Conservation (phyloP, 2,888 invertebrate species). For the Ochlodes sylvanus region DNA sequence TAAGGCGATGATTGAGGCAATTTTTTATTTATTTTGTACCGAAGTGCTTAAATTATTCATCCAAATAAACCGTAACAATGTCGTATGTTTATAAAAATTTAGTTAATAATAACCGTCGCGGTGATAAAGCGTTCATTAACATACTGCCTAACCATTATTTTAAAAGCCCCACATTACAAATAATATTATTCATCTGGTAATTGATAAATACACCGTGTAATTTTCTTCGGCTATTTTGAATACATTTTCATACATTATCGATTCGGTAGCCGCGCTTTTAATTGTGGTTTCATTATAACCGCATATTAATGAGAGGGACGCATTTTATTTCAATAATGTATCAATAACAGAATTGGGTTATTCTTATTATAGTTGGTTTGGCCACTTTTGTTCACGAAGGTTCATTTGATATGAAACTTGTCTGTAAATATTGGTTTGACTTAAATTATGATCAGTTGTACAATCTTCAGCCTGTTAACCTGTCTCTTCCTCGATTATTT, state of each 20-base stretch:
- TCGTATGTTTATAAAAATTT: no score
- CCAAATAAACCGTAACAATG: no score
- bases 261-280: constrained; percentile 54
- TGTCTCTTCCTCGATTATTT: no score
- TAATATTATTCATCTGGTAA: constrained; percentile 43
- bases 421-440: not conserved
- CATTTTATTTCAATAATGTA: constrained; percentile 22
- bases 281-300: constrained; percentile 31
- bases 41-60: no score
- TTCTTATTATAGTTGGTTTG: not conserved
- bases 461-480: no score
- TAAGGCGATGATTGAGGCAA: no score
- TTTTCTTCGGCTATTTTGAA: constrained; percentile 63
- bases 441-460: not conserved
- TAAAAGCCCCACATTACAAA: constrained; percentile 20
- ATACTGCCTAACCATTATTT: constrained; percentile 20
- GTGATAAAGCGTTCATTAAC: no score
- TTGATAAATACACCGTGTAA: constrained; percentile 62
- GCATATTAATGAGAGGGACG: constrained; percentile 20
- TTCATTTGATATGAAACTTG: constrained; percentile 2
- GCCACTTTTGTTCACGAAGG: not conserved
- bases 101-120: no score
- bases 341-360: constrained; percentile 8
- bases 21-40: no score
- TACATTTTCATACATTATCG: constrained; percentile 64